Conservation (phyloP, 1,140 invertebrate species). For the Monomorium pharaonis region DNA sequence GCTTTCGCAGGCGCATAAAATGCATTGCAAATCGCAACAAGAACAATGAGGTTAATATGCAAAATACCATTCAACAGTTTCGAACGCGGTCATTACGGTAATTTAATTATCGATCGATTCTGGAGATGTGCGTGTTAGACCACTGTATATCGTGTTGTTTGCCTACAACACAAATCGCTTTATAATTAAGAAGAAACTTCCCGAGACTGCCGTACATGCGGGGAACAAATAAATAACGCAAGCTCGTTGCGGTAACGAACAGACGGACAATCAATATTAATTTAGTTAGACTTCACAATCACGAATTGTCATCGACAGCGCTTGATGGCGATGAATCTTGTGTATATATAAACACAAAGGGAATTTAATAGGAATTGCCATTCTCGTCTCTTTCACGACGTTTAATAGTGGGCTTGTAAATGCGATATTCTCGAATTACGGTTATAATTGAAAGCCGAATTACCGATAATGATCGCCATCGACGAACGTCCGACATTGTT, state of each 20-base stretch:
- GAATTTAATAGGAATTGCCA: constrained; percentile 1
- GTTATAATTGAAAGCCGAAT: constrained; percentile 28
- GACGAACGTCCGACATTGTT: neutral
- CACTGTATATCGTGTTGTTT: constrained; percentile 5
- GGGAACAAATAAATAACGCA: constrained; percentile 4
- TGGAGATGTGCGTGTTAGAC: neutral
- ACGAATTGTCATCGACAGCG: constrained; percentile 3
- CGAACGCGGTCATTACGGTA: constrained; percentile 21
- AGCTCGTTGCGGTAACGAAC: neutral
- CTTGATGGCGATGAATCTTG: neutral
- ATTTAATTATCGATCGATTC: constrained; percentile 46
- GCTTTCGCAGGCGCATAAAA: constrained; percentile 58
- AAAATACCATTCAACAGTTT: constrained; percentile 16
- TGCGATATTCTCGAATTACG: constrained; percentile 2
- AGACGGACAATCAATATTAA: constrained; percentile 17
- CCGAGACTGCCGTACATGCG: no score
- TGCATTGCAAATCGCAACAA: constrained; percentile 26
- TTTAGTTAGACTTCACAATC: neutral
- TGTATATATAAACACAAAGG: neutral
- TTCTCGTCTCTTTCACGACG: neutral
- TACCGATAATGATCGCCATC: constrained; percentile 2
- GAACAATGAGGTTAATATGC: neutral
- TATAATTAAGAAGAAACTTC: constrained; percentile 17
- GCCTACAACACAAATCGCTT: constrained; percentile 1
- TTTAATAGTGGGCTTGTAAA: neutral